Conservation (phyloP, 2,797 vertebrate species). For the Fringilla coelebs region DNA sequence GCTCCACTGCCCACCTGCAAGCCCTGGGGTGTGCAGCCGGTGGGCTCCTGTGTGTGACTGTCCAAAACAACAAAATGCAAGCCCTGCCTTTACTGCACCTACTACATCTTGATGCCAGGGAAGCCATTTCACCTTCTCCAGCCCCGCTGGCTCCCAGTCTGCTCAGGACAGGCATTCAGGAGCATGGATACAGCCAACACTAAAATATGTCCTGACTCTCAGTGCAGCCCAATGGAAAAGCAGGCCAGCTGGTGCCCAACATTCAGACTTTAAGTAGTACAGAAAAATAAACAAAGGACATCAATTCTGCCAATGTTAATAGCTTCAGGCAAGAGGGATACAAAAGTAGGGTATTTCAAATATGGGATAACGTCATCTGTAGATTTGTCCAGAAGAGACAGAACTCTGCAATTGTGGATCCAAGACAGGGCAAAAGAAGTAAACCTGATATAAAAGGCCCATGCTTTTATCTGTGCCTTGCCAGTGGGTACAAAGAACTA, state of each 20-base stretch:
- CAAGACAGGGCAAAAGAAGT: background rate
- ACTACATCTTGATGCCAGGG: background rate
- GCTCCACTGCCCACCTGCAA: background rate
- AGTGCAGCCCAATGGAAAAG: background rate
- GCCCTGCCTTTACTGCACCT: background rate
- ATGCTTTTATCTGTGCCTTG: background rate
- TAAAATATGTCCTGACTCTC: background rate
- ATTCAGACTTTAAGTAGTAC: conserved; percentile 3
- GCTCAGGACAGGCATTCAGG: background rate
- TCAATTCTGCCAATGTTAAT: conserved; percentile 31
- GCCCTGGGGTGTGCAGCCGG: background rate
- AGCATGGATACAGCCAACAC: background rate
- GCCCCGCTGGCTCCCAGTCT: background rate
- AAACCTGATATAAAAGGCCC: background rate
- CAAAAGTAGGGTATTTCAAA: conserved; percentile 48
- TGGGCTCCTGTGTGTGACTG: background rate
- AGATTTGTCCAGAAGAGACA: background rate
- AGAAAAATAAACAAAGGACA: conserved; percentile 54
- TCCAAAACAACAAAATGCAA: background rate
- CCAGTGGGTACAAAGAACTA: background rate
- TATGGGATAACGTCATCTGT: background rate
- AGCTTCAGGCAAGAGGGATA: conserved; percentile 36
- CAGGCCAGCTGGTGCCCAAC: background rate
- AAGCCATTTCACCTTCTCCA: background rate
- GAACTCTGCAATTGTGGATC: background rate